Evolutionary conservation across 1,140 invertebrate species (phyloP), one percentile per base, ranked within the genome.

Genomic region (Hylaeus anthracinus): DNA sequence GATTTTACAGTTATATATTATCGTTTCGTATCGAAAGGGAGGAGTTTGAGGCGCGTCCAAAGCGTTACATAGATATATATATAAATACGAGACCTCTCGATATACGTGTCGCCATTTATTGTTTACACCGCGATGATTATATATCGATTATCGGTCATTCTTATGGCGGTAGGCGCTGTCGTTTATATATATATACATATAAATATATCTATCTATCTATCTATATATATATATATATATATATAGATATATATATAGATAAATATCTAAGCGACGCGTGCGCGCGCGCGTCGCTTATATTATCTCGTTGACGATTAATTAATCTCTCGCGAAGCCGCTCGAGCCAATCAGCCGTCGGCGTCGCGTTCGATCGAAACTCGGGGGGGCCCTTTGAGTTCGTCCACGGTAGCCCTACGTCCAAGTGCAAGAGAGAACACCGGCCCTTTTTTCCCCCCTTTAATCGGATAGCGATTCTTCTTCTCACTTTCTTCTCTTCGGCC

Each of bases 1-100:
- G 88, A 88, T 89, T 90, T 88, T 87, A 87, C 86, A 88, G 77
- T 90, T 89, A 90, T 90, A 87, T 87, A 87, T 87, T 87, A 87
- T 87, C 81, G 88, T 85, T 88, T 87, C 85, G 82, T 86, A 86
- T 73, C 75, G 76, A 75, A 79, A 73, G 83, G 84, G 73, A 74
- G 84, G 81, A 85, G 84, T 85, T 85, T 86, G 78, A 73, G 83
- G 79, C 83, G 84, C 84, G 84, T 85, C 71, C 80, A 86, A 86
- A 80, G 84, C 84, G 84, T 74, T 78, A 85, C 81, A 82, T 86
- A 86, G 83, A 86, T 86, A 85, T 85, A 74, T 83, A 85, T 85
- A 76, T 81, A 67, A 41, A 60, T 60, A 84, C 79, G 75, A 80
- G 63, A 86, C 67, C 63, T 78, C 73, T 84, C 71, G 61, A 85